Evolutionary conservation across 2,113 vertebrate species (phyloP).

Genomic region (Hylia prasina): DNA sequence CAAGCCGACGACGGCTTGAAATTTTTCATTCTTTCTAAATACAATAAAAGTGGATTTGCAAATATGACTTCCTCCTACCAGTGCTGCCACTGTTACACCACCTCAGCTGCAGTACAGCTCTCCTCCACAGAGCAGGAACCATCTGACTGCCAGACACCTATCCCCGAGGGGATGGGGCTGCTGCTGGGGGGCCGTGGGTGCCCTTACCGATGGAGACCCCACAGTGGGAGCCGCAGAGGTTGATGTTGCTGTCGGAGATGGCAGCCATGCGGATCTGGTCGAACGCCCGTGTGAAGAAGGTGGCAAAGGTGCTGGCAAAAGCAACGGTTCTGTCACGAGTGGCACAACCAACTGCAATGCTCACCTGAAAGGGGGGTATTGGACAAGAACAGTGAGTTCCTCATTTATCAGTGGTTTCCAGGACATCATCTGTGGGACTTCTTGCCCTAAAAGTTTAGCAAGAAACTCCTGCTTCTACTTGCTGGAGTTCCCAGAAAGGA

Average conservation of each 20-base stretch:
- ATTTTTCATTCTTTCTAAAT: background rate
- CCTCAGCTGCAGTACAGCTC: background rate
- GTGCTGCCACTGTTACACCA: background rate
- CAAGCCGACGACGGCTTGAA: background rate
- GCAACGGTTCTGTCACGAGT: conserved; percentile 85
- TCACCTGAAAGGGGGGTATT: conserved; percentile 75
- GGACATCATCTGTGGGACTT: background rate
- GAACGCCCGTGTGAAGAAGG: conserved; percentile 88
- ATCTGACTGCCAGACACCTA: background rate
- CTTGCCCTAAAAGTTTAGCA: background rate
- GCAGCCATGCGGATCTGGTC: conserved; percentile 94
- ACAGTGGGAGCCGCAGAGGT: conserved; percentile 91
- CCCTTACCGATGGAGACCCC: conserved; percentile 92
- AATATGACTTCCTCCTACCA: background rate
- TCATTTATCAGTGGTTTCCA: background rate
- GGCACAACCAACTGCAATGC: conserved; percentile 86
- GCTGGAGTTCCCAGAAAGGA: background rate
- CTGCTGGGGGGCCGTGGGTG: background rate
- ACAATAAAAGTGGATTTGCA: background rate
- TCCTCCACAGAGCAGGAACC: background rate
- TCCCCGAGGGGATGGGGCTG: background rate
- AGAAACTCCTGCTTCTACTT: background rate
- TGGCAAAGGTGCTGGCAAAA: conserved; percentile 89
- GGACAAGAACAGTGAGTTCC: background rate
- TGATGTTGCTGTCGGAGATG: conserved; percentile 93